phyloP scores from a whole-genome alignment of 2,888 invertebrate species.

The Phrixothrix hirtus region DNA sequence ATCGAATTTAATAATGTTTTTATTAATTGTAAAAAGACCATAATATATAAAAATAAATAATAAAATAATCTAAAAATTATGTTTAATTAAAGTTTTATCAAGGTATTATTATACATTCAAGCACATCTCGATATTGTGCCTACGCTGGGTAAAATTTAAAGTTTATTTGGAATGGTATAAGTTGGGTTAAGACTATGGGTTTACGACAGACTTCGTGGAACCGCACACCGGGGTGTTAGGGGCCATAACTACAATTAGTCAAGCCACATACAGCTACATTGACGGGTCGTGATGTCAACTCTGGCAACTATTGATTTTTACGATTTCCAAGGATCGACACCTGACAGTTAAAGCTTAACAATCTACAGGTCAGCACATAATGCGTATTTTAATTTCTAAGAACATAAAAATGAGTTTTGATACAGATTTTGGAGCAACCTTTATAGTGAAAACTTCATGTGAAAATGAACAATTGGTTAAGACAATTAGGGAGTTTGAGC shows the following conservation, averaged over 20 bases:
- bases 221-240: constrained; percentile 46
- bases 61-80: too few relatives aligned
- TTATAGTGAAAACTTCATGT: too few relatives aligned
- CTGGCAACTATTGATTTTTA: constrained; percentile 48
- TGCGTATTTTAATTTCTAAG: too few relatives aligned
- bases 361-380: not conserved
- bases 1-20: too few relatives aligned
- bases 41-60: too few relatives aligned
- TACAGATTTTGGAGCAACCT: too few relatives aligned
- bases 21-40: too few relatives aligned
- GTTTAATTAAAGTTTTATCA: too few relatives aligned
- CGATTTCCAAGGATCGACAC: constrained; percentile 46
- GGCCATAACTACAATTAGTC: constrained; percentile 50
- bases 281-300: constrained; percentile 50
- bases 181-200: constrained; percentile 23
- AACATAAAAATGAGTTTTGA: too few relatives aligned
- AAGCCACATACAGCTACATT: constrained; percentile 48
- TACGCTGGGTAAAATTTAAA: not conserved
- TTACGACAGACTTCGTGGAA: constrained; percentile 55
- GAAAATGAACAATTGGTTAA: too few relatives aligned
- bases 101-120: not conserved
- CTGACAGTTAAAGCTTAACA: constrained; percentile 8
- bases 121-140: constrained; percentile 1
- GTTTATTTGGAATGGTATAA: not conserved
- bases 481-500: too few relatives aligned